Evolutionary conservation across 1,140 invertebrate species (phyloP).

Genomic region (Drosophila dunni): DNA sequence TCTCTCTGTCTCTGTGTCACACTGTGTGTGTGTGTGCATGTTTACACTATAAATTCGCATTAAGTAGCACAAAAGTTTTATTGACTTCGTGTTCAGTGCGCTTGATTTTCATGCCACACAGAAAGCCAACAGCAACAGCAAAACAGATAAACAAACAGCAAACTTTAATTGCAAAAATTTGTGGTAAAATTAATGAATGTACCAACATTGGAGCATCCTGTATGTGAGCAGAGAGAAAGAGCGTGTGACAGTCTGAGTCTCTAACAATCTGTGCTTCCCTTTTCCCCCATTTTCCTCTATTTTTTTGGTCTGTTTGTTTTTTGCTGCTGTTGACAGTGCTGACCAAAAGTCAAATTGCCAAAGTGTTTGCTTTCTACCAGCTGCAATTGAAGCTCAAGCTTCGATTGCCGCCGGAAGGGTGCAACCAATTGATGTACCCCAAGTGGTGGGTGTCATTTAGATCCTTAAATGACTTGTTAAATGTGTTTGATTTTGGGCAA

Average conservation of each 20-base stretch:
- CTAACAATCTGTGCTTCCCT: not conserved
- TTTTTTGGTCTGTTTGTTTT: slow-evolving; percentile 28
- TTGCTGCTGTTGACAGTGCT: slow-evolving; percentile 72
- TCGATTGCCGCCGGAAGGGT: slow-evolving; percentile 29
- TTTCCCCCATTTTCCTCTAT: slow-evolving; percentile 5
- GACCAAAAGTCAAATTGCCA: slow-evolving; percentile 80
- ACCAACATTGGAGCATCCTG: slow-evolving; percentile 35
- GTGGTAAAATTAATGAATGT: slow-evolving; percentile 80
- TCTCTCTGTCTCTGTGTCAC: slow-evolving; percentile 23
- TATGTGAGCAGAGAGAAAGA: not conserved
- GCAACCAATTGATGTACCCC: slow-evolving; percentile 44
- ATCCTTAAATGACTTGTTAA: slow-evolving; percentile 66
- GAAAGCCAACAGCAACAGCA: slow-evolving; percentile 20
- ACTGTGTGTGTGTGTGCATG: slow-evolving; percentile 61
- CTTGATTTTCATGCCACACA: slow-evolving; percentile 70
- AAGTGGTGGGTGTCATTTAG: slow-evolving; percentile 30
- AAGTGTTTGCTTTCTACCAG: slow-evolving; percentile 73
- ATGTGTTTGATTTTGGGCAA: slow-evolving; percentile 69
- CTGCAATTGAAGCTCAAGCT: slow-evolving; percentile 52
- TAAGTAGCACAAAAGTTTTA: slow-evolving; percentile 83
- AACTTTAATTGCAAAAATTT: slow-evolving; percentile 83
- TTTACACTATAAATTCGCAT: slow-evolving; percentile 83
- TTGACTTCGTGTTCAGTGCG: slow-evolving; percentile 77
- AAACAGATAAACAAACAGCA: slow-evolving; percentile 81
- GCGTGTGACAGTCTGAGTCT: not conserved